Percentiles rank a stretch among this genome's conserved stretches.
phyloP scores from a whole-genome alignment of 2,888 invertebrate genomes.

The Ectemnius continuus region DNA sequence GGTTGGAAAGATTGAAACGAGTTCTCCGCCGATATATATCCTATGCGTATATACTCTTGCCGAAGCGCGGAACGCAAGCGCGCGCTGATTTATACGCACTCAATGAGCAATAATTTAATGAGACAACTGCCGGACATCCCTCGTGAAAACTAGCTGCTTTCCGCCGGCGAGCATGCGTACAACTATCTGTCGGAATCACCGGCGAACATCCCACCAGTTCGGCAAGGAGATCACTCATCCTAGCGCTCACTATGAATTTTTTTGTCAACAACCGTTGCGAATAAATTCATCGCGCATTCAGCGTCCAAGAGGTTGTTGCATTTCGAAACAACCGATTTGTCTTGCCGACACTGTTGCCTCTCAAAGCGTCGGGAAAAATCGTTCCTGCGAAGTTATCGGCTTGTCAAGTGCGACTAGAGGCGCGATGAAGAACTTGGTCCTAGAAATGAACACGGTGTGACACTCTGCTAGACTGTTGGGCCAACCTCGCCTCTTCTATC shows the following conservation, averaged over 20 bases:
- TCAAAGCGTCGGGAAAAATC: constrained; percentile 67
- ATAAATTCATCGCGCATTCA: constrained; percentile 29
- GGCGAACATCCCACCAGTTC: constrained; percentile 4
- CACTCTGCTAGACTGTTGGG: neutral
- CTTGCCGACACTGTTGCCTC: constrained; percentile 70
- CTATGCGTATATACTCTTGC: constrained; percentile 8
- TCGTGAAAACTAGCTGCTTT: constrained; percentile 1
- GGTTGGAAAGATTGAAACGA: constrained; percentile 25
- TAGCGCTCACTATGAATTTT: neutral
- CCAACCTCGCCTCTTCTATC: neutral
- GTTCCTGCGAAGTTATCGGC: constrained; percentile 29
- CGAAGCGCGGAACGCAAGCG: neutral
- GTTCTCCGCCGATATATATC: constrained; percentile 27
- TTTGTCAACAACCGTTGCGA: constrained; percentile 25
- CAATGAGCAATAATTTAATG: constrained; percentile 21
- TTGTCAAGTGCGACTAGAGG: constrained; percentile 13
- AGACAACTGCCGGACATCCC: neutral
- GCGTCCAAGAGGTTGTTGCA: constrained; percentile 43
- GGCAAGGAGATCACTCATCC: constrained; percentile 2
- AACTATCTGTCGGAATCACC: neutral
- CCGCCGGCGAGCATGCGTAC: neutral
- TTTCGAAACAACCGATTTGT: constrained; percentile 75
- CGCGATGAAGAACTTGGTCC: constrained; percentile 14
- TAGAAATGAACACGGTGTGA: neutral
- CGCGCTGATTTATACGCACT: constrained; percentile 3